Evolutionary conservation across 2,113 vertebrate species (phyloP).

Genomic region (Odocoileus virginianus): DNA sequence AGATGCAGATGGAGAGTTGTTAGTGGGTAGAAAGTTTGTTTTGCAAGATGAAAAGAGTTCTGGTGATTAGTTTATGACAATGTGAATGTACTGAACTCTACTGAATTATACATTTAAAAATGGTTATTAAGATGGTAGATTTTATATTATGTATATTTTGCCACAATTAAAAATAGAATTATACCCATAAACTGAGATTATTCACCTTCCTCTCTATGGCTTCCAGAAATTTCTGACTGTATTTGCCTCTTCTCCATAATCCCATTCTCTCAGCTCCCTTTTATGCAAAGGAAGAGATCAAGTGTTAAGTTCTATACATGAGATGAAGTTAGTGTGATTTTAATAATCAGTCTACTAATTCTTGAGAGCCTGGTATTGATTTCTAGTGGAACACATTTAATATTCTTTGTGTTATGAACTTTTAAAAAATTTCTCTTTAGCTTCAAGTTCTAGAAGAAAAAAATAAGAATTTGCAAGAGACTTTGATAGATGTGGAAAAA

Average conservation of each 20-base stretch:
- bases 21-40: neutral
- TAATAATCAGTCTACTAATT: neutral
- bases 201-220: neutral
- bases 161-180: neutral
- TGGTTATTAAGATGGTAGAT: neutral
- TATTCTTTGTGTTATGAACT: constrained; percentile 9
- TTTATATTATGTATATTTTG: neutral
- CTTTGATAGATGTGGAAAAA: constrained; percentile 80
- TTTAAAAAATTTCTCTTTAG: constrained; percentile 73
- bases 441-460: constrained; percentile 88
- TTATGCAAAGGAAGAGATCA: neutral
- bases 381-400: constrained; percentile 1
- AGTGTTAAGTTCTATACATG: neutral
- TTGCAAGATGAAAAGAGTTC: neutral
- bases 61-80: neutral
- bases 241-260: neutral
- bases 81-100: neutral
- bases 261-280: neutral
- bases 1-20: neutral
- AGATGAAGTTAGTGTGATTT: neutral
- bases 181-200: neutral
- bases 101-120: neutral
- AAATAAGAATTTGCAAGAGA: constrained; percentile 85
- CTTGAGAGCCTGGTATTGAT: neutral
- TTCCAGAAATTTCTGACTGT: constrained; percentile 10